Evolutionary conservation across 2,797 vertebrate genomes (phyloP).

Genomic region (Meriones psammophilus): DNA sequence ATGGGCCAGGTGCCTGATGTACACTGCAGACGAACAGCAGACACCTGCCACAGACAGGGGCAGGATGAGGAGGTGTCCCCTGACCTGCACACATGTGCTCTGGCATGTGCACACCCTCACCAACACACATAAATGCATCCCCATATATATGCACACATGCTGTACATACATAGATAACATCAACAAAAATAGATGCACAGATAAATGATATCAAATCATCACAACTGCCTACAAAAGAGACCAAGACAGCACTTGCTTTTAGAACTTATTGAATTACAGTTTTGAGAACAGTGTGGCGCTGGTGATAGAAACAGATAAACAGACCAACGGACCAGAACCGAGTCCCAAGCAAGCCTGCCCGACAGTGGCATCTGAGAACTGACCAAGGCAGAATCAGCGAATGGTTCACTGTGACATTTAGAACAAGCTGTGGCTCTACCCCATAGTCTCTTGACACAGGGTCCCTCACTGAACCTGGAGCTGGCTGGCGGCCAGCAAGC

Average conservation of each 20-base stretch:
- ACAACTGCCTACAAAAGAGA: not conserved
- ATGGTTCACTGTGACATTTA: not conserved
- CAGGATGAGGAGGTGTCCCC: not conserved
- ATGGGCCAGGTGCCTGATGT: not conserved
- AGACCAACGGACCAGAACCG: not conserved
- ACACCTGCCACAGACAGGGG: not conserved
- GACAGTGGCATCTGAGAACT: not conserved
- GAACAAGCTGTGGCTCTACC: not conserved
- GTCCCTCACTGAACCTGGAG: not conserved
- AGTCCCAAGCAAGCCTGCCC: too few species aligned
- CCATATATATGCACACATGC: not conserved
- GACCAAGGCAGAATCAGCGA: not conserved
- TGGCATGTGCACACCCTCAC: too few species aligned
- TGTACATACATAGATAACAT: not conserved
- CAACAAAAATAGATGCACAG: too few species aligned
- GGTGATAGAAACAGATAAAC: not conserved
- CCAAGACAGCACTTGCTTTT: not conserved
- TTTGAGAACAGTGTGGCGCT: not conserved
- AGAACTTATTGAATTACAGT: not conserved
- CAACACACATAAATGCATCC: not conserved
- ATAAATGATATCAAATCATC: not conserved
- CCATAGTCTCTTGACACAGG: not conserved
- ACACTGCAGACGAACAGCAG: too few species aligned
- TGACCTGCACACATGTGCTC: not conserved
- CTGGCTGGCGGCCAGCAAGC: not conserved